Conservation (phyloP, 1,140 invertebrate genomes). For the Drosophila auraria region DNA sequence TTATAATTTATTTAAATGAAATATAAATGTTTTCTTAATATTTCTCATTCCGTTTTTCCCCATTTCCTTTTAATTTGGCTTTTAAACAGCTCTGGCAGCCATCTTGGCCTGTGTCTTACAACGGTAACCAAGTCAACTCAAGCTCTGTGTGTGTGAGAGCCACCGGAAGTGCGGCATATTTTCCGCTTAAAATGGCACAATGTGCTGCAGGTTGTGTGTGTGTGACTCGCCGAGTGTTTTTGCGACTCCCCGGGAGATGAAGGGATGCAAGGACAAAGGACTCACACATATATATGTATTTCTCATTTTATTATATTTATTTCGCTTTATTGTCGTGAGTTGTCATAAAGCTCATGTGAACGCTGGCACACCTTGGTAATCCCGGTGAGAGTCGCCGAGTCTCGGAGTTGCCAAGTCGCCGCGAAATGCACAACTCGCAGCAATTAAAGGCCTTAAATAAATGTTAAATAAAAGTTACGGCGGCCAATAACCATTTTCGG, state of each 20-base stretch:
- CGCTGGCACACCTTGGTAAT: conserved; percentile 56
- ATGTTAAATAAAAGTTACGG: conserved; percentile 30
- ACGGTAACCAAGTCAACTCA: conserved; percentile 66
- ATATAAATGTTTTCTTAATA: no score
- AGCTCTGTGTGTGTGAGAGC: conserved; percentile 18
- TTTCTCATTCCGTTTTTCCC: not conserved
- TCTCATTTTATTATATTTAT: conserved; percentile 46
- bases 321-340: conserved; percentile 57
- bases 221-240: no score
- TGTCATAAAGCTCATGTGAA: conserved; percentile 63
- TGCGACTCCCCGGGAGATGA: conserved; percentile 7
- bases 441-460: conserved; percentile 54
- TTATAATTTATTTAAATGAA: no score
- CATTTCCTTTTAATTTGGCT: not conserved
- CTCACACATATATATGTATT: conserved; percentile 41
- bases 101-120: conserved; percentile 51
- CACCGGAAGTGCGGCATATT: conserved; percentile 73
- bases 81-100: conserved; percentile 25
- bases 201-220: conserved; percentile 53
- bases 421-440: conserved; percentile 4
- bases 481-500: conserved; percentile 31
- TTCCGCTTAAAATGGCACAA: conserved; percentile 78
- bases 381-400: conserved; percentile 1
- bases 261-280: conserved; percentile 28
- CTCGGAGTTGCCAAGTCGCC: no score